Conservation (phyloP, 2,113 vertebrate species). For the Callorhinus ursinus region DNA sequence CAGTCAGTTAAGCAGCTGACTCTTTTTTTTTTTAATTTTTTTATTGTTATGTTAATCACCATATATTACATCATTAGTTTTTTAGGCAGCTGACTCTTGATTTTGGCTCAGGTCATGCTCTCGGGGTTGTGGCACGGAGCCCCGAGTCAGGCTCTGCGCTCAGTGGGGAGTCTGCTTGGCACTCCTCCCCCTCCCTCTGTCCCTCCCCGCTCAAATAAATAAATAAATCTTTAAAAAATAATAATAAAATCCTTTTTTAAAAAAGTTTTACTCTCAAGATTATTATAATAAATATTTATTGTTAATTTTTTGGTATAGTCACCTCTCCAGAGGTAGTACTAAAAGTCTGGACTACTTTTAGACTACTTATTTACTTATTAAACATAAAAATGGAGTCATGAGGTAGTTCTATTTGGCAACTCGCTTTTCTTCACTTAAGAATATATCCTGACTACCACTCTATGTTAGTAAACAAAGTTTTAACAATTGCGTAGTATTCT, state of each 20-base stretch:
- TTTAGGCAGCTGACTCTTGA: neutral
- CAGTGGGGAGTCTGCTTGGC: neutral
- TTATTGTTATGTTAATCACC: too few relatives aligned
- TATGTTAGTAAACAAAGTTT: neutral
- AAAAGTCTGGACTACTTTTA: constrained; percentile 22
- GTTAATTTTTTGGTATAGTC: neutral
- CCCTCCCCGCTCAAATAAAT: neutral
- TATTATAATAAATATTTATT: neutral
- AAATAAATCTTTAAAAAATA: neutral
- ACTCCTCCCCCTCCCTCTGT: neutral
- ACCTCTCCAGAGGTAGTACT: neutral
- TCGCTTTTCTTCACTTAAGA: neutral
- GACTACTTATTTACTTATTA: neutral
- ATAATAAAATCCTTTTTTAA: neutral
- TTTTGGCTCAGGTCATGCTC: neutral
- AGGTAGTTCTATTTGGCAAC: neutral
- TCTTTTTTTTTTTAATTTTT: too few relatives aligned
- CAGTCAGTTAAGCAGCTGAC: neutral
- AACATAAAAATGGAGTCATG: neutral
- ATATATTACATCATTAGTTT: too few relatives aligned
- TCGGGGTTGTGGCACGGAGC: neutral
- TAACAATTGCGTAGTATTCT: neutral
- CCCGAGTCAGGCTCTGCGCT: neutral
- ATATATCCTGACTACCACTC: neutral
- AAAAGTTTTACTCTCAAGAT: constrained; percentile 2